These are phyloP conservation scores for Sialia sialis DNA, from an alignment of 2,113 vertebrate species.

Conservation along the genomic window DNA sequence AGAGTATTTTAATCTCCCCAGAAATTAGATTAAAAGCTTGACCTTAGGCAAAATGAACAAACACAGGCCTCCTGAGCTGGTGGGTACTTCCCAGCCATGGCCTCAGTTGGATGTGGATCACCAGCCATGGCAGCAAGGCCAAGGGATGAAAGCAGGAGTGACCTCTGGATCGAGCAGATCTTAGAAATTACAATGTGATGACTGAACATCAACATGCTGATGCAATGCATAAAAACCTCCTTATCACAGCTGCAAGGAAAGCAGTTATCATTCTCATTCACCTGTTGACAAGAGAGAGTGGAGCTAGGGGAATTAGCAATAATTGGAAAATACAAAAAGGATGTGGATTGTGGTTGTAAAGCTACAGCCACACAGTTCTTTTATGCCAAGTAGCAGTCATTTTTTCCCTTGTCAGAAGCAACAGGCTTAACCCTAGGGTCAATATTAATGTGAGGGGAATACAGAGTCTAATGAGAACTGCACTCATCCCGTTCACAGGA, in stretches of 20 bases:
- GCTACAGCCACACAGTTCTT: not conserved
- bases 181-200: not conserved
- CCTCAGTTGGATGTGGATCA: not conserved
- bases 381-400: not conserved
- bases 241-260: not conserved
- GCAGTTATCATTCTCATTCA: not conserved
- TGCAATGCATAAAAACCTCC: not conserved
- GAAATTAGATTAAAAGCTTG: not conserved
- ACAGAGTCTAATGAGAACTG: slow-evolving; percentile 23
- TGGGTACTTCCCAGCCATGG: not conserved
- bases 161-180: not conserved
- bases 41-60: not conserved
- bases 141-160: not conserved
- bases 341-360: not conserved
- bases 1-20: not conserved
- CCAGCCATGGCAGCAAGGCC: not conserved
- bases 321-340: not conserved
- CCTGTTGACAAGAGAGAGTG: not conserved
- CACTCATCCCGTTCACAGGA: slow-evolving; percentile 8
- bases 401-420: not conserved
- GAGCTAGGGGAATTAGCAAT: not conserved
- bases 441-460: not conserved
- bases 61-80: not conserved
- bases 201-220: not conserved
- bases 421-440: not conserved